Evolutionary conservation across 2,797 vertebrate species (phyloP), one percentile per base, ranked within the genome.

Genomic region (Parotocinclus haroldoi): DNA sequence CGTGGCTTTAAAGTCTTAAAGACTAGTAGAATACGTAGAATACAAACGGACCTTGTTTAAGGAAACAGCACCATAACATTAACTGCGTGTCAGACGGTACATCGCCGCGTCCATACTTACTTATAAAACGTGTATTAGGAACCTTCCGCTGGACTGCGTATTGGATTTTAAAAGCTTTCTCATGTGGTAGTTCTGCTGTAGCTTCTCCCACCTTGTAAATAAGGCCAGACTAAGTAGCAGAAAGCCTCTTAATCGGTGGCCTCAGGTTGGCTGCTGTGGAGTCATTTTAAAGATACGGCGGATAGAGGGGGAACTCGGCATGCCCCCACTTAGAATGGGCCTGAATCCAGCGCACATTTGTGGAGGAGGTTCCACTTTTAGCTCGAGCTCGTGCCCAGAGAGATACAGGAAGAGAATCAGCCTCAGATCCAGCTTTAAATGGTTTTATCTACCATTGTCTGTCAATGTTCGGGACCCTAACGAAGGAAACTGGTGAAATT

Each of bases 301-400:
- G 44, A 63, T 17, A 18, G 46, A 51, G 14, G 37, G n/a, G 55
- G 36, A 56, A 52, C 44, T 62, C 37, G 38, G 51, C 13, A 13
- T 53, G 50, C 49, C 58, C 17, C 52, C 59, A 55, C 58, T 63
- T 56, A 56, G 52, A 50, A 40, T n/a, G 18, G 60, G 53, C 48
- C 17, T 18, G 10, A n/a, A 45, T 48, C 61, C 61, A 64, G 46
- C 27, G 38, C 12, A 17, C 27, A 0, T 7, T 36, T 58, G 46
- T 70, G 54, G 48, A 45, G 46, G 61, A 58, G 60, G 45, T 58
- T 63, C 60, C 19, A 46, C 45, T 63, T 63, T 63, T 8, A 51
- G 19, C 9, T 59, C 50, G 19, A 53, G 55, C 49, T 39, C 40
- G 14, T 42, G 54, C 6, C 38, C 56, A 13, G 18, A 18, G 16